A percentile compares a stretch with the other conserved stretches of the same genome.
Evolutionary conservation across 2,113 vertebrate species (phyloP).

Genomic region (Typhlomys cinereus): DNA sequence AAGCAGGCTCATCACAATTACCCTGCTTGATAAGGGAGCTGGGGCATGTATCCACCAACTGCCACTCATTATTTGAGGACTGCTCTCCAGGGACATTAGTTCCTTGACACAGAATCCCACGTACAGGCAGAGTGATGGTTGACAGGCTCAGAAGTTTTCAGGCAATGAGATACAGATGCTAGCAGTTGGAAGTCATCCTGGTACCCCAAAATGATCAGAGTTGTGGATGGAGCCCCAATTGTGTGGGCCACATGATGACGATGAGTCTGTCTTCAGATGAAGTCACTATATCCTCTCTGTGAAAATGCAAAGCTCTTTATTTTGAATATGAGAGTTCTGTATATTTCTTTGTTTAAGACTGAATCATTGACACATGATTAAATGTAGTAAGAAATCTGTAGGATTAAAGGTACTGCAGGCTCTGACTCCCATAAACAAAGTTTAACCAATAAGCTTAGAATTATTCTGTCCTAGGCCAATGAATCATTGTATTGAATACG

Average conservation of each 20-base stretch:
- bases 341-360: neutral
- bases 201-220: neutral
- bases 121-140: neutral
- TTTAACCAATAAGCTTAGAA: neutral
- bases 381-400: neutral
- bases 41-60: neutral
- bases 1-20: neutral
- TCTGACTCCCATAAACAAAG: neutral
- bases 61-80: neutral
- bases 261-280: neutral
- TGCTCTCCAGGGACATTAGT: neutral
- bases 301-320: neutral
- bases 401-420: neutral
- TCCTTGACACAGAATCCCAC: neutral
- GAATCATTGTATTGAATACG: constrained; percentile 21
- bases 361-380: neutral
- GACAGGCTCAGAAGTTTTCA: neutral
- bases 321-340: neutral
- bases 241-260: neutral
- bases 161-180: neutral
- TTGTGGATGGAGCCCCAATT: neutral
- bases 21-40: neutral
- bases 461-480: neutral
- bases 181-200: neutral
- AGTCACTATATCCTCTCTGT: neutral